Base-by-base conservation (phyloP, 2,888 invertebrate species). In the Heliconius sara region DNA sequence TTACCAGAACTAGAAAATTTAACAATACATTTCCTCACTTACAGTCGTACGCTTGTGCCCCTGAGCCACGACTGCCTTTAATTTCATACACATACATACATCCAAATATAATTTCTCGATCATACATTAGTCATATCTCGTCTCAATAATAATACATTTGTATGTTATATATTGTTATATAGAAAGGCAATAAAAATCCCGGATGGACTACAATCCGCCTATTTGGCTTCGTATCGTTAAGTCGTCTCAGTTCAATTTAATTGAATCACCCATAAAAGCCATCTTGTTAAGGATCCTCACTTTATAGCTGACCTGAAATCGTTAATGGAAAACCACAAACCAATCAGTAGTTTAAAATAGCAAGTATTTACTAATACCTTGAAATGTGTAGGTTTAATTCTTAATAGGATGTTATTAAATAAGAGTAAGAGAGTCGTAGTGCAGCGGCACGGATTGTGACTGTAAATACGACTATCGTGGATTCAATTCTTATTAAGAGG, bases 261-360 rank as follows among this genome's bases (percentile, higher is more conserved):
- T 79, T 80, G 79, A 79, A 80, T 80, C 78, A 76, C 47, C 80
- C 47, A 76, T 80, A 80, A 80, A 80, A 80, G 47, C 67, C 65
- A 72, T 80, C 72, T 79, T 63, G 79, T 79, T 79, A 76, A 80
- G 76, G 71, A 67, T 72, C 65, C 79, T 72, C 27, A 22, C 39
- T 80, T 78, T 76, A 78, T 66, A 67, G 72, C 63, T 72, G 71
- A 71, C 77, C 77, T 77, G 43, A 52, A 77, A 72, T 47, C 67
- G 78, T 74, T 78, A 75, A 65, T 75, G 75, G 75, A 75, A 75
- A 75, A 65, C 65, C 43, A 27, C 75, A 75, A 73, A 25, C 47
- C 43, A 75, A 75, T 75, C 66, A 75, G n/a, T 19, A 43, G 25
- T 65, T 27, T 75, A 39, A 73, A 60, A 73, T 73, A 60, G 39